phyloP scores from a whole-genome alignment of 2,113 vertebrate genomes.

The Pseudorhombus dupliciocellatus region DNA sequence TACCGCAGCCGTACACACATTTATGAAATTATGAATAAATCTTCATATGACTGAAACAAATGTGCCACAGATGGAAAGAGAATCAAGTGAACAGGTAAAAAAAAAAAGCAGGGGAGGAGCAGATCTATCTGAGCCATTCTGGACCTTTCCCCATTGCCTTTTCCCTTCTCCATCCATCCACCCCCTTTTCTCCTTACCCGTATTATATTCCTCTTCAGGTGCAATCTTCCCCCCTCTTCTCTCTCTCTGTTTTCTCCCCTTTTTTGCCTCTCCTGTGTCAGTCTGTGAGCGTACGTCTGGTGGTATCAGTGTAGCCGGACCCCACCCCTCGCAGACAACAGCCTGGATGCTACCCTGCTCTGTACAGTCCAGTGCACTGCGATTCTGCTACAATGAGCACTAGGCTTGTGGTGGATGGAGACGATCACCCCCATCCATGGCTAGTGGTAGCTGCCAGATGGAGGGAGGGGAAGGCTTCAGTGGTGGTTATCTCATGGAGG shows the following conservation, averaged over 20 bases:
- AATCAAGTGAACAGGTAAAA: constrained; percentile 24
- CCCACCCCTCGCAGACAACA: constrained; percentile 83
- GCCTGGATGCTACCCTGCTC: constrained; percentile 79
- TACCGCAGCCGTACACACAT: constrained; percentile 20
- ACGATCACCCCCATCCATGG: constrained; percentile 61
- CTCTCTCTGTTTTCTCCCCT: constrained; percentile 63
- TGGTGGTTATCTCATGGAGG: constrained; percentile 50
- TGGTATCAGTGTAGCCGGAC: constrained; percentile 77
- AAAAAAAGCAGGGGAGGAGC: constrained; percentile 37
- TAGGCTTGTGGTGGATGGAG: constrained; percentile 69
- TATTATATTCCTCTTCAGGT: constrained; percentile 80
- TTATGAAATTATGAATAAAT: constrained; percentile 14
- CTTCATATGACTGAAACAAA: constrained; percentile 6
- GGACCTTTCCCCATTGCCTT: constrained; percentile 68
- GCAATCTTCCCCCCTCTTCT: constrained; percentile 72
- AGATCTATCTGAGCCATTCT: constrained; percentile 59
- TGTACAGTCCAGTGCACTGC: constrained; percentile 79
- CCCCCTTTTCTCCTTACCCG: constrained; percentile 75
- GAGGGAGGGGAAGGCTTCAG: constrained; percentile 51
- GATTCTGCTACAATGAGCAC: constrained; percentile 80
- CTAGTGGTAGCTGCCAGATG: constrained; percentile 78
- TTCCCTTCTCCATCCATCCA: constrained; percentile 56
- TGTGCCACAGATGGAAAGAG: constrained; percentile 25
- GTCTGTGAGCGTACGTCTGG: constrained; percentile 71
- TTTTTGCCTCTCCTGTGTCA: constrained; percentile 56